phyloP scores from a whole-genome alignment of 2,797 vertebrate genomes.

The Sebastes variabilis region DNA sequence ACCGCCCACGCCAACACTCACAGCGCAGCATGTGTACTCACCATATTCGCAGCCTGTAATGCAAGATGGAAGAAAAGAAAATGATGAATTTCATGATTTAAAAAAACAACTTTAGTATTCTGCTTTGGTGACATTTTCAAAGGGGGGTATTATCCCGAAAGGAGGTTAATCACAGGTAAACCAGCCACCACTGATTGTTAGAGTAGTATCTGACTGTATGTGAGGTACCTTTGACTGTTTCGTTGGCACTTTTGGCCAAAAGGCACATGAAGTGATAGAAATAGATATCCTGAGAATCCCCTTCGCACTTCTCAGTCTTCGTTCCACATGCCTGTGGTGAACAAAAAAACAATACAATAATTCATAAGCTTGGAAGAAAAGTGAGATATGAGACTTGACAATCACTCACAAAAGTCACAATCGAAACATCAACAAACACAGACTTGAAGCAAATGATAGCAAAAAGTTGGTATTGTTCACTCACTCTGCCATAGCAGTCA shows the following conservation, averaged over 20 bases:
- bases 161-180: background rate
- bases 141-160: background rate
- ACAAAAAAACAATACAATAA: background rate
- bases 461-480: no score
- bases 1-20: background rate
- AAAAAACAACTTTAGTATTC: background rate
- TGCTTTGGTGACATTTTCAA: background rate
- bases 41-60: constrained; percentile 16
- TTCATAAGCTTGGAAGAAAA: background rate
- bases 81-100: background rate
- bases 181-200: background rate
- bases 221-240: rapidly evolving
- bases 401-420: background rate
- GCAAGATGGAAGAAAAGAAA: background rate
- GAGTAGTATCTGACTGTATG: no score
- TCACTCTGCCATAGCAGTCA: no score
- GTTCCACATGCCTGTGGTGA: rapidly evolving
- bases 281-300: rapidly evolving
- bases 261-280: constrained; percentile 13
- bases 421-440: no score
- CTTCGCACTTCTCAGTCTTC: background rate
- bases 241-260: rapidly evolving
- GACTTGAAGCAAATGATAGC: no score
- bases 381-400: background rate
- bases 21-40: background rate